phyloP scores from a whole-genome alignment of 2,113 vertebrate genomes.

The Rhombomys opimus region DNA sequence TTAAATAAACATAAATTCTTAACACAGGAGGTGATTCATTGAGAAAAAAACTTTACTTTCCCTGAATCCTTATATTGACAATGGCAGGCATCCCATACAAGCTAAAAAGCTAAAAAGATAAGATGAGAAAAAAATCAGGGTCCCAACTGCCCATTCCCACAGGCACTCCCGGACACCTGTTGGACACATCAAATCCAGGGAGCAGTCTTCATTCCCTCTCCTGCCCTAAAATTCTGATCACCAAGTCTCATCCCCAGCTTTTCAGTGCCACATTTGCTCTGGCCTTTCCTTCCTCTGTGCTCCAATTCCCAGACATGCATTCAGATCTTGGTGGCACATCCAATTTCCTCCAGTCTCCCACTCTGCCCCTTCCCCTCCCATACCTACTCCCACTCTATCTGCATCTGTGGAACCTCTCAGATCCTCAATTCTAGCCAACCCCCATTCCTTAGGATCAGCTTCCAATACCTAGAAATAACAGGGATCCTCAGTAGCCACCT shows the following conservation, averaged over 20 bases:
- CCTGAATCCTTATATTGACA: background rate
- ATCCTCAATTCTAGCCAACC: background rate
- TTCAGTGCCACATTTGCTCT: background rate
- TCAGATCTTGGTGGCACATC: background rate
- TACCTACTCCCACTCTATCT: no score
- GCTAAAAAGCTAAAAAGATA: background rate
- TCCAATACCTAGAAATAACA: background rate
- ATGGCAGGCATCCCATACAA: background rate
- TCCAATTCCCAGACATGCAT: background rate
- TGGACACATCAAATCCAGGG: background rate
- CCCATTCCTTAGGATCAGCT: background rate
- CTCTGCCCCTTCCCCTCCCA: no score
- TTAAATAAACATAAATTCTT: conserved; percentile 8
- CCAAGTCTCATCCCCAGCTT: background rate
- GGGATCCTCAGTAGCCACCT: accelerated
- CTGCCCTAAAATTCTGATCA: accelerated
- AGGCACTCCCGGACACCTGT: background rate
- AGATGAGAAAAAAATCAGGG: background rate
- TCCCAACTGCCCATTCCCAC: background rate
- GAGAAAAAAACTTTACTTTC: background rate
- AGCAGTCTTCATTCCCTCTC: background rate
- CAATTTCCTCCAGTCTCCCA: background rate
- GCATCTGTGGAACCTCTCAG: background rate
- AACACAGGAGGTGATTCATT: background rate
- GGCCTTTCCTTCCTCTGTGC: background rate